phyloP scores from a whole-genome alignment of 1,140 invertebrate genomes.

The Probaryconus sp. region DNA sequence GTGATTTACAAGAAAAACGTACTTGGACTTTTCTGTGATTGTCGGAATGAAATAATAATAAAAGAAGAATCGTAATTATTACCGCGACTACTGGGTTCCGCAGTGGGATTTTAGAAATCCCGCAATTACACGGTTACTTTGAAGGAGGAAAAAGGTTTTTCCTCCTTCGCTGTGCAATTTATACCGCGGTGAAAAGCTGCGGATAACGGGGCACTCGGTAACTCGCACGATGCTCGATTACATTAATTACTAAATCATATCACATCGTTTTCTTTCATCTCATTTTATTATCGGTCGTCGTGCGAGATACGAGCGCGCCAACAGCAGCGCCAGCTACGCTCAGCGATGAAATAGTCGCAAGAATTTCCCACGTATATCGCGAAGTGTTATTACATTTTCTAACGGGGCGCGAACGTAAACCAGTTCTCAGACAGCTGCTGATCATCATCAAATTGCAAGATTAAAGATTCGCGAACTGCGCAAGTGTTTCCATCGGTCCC shows the following conservation, averaged over 20 bases:
- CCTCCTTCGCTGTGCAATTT: conserved; percentile 24
- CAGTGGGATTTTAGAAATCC: too few relatives aligned
- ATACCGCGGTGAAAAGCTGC: conserved; percentile 23
- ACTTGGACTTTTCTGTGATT: too few relatives aligned
- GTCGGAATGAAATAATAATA: too few relatives aligned
- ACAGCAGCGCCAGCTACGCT: not conserved
- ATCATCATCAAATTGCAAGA: conserved; percentile 55
- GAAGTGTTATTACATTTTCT: conserved; percentile 56
- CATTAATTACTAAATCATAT: conserved; percentile 62
- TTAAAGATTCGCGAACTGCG: conserved; percentile 44
- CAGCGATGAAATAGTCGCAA: conserved; percentile 40
- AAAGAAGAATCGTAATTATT: too few relatives aligned
- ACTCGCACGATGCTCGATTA: conserved; percentile 52
- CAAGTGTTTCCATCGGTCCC: conserved; percentile 31
- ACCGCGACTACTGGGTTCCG: too few relatives aligned
- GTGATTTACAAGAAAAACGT: too few relatives aligned
- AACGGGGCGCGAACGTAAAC: conserved; percentile 58
- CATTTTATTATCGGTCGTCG: conserved; percentile 39
- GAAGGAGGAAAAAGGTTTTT: too few relatives aligned
- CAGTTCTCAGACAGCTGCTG: conserved; percentile 58
- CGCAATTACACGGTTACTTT: conserved; percentile 1
- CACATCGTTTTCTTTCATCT: conserved; percentile 51
- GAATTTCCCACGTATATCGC: conserved; percentile 58
- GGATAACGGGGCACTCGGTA: conserved; percentile 35
- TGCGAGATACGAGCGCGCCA: conserved; percentile 40